A percentile compares a stretch with the other conserved stretches of the same genome.
These are phyloP conservation scores for Andrena bucephala DNA, from an alignment of 2,888 invertebrate species.

Conservation along the genomic window DNA sequence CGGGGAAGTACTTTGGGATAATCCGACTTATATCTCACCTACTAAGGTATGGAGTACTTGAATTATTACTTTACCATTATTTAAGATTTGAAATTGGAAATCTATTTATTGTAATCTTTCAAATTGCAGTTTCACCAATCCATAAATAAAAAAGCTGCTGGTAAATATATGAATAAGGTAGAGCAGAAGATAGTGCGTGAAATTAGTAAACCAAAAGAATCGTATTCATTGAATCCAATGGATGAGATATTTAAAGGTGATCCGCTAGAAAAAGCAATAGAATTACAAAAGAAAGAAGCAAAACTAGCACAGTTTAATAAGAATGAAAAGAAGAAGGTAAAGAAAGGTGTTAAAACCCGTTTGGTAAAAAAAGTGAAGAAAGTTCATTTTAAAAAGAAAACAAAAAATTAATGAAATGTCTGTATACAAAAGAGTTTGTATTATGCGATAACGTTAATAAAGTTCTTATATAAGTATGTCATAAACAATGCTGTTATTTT, in stretches of 20 bases:
- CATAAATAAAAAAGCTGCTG: constrained; percentile 89
- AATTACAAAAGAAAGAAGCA: constrained; percentile 80
- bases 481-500: constrained; percentile 36
- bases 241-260: constrained; percentile 91
- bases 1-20: constrained; percentile 96
- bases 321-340: constrained; percentile 24
- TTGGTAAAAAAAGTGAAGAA: constrained; percentile 37
- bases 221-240: constrained; percentile 90
- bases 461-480: constrained; percentile 14
- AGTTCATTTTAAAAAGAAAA: constrained; percentile 61
- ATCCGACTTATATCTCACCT: constrained; percentile 95
- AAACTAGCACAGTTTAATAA: constrained; percentile 10
- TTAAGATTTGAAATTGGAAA: constrained; percentile 11
- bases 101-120: constrained; percentile 36
- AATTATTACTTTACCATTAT: constrained; percentile 14
- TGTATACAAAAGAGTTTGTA: background rate
- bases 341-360: constrained; percentile 58
- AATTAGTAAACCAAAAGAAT: constrained; percentile 90
- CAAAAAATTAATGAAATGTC: constrained; percentile 77
- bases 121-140: constrained; percentile 89
- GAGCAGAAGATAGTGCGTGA: constrained; percentile 92
- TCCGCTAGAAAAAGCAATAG: constrained; percentile 87
- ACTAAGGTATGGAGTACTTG: constrained; percentile 87
- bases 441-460: constrained; percentile 35
- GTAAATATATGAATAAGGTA: constrained; percentile 92